Evolutionary conservation across 1,140 invertebrate species (phyloP), one percentile per base, ranked within the genome.

Genomic region (Centruroides vittatus): DNA sequence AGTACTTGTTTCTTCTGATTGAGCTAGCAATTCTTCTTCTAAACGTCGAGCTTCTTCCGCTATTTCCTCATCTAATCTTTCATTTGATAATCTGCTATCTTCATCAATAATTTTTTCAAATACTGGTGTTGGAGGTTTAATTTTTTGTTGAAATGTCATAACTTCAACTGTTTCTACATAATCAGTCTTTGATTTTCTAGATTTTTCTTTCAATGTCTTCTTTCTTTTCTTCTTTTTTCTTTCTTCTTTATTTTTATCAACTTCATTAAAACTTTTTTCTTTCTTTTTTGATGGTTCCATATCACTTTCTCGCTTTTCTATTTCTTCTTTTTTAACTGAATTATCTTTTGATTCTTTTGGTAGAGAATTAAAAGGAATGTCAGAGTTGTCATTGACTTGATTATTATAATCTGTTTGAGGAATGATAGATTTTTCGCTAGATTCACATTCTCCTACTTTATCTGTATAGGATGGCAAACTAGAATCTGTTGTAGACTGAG

Each of bases 281-380:
- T 89, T 86, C 64, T 80, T 84, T 41, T 41, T 41, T 41, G 72
- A 66, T 62, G 73, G 66, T 5, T 75, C 74, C 46, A 73, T 69
- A 35, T 62, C 0, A 71, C 23, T 9, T 55, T 46, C 41, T 51
- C 66, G 35, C 49, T 46, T 34, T 47, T 66, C 8, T 60, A 61
- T 35, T 66, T 70, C 11, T 66, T 69, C 56, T 75, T 72, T 47
- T 73, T 72, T 66, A 73, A 13, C 50, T 51, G 12, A 13, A n/a
- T 51, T 34, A 51, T n/a, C 8, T 51, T 51, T 51, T 51, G 10
- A 5, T 51, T 51, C 41, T 41, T 41, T 41, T 41, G 5, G 41
- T 8, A 41, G 8, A 41, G 41, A 41, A 41, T 41, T 41, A 8
- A 41, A 41, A 6, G 41, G 41, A 41, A 41, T 41, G 8, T 41